Evolutionary conservation across 2,797 vertebrate species (phyloP).

Genomic region (Distichodus sexfasciatus): DNA sequence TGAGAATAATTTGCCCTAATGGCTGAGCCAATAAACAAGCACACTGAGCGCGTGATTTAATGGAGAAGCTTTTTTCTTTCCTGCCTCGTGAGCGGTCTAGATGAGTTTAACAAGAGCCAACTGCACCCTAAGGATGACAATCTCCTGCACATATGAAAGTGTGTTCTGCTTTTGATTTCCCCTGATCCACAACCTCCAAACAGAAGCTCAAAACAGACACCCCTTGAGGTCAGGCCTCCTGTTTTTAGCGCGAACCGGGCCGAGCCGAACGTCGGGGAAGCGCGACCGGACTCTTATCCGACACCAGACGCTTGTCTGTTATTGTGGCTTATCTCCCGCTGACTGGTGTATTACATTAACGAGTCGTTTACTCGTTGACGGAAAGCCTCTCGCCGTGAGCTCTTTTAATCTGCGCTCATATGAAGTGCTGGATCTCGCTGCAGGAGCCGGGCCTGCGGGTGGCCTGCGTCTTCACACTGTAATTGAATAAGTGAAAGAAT

Average conservation of each 20-base stretch:
- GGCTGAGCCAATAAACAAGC: slow-evolving; percentile 60
- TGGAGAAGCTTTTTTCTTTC: slow-evolving; percentile 51
- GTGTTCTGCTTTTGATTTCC: slow-evolving; percentile 65
- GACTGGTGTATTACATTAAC: slow-evolving; percentile 67
- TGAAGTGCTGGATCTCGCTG: slow-evolving; percentile 64
- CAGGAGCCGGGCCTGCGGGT: slow-evolving; percentile 51
- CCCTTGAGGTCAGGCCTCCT: slow-evolving; percentile 26
- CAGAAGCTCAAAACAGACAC: slow-evolving; percentile 54
- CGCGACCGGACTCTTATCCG: slow-evolving; percentile 14
- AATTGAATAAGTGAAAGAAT: slow-evolving; percentile 56
- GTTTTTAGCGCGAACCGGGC: slow-evolving; percentile 15
- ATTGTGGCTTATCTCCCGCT: slow-evolving; percentile 53
- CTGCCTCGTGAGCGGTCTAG: slow-evolving; percentile 53
- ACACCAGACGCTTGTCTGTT: slow-evolving; percentile 50
- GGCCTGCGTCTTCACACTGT: slow-evolving; percentile 50
- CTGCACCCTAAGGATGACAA: slow-evolving; percentile 55
- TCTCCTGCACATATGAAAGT: slow-evolving; percentile 59
- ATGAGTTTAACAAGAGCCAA: slow-evolving; percentile 58
- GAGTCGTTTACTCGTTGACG: slow-evolving; percentile 66
- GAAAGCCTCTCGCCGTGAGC: slow-evolving; percentile 68
- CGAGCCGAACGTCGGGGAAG: neutral
- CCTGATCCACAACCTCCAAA: slow-evolving; percentile 59
- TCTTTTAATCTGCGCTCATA: slow-evolving; percentile 74
- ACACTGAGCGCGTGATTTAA: slow-evolving; percentile 60
- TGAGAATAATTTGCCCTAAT: slow-evolving; percentile 65